Conservation (phyloP, 2,888 invertebrate genomes). For the Clusia tigrina region DNA sequence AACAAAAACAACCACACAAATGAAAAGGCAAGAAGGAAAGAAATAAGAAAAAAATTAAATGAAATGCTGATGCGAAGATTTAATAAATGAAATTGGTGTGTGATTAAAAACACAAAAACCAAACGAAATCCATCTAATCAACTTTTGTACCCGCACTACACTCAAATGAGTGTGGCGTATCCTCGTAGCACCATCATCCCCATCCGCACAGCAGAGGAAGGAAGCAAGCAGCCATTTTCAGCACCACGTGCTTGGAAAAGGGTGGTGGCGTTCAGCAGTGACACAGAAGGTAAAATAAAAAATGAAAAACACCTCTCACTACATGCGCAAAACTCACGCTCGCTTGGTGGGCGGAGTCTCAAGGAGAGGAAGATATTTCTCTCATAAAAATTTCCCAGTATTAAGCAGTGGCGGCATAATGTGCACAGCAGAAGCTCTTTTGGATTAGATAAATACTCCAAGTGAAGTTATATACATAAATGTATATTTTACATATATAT, state of each 20-base stretch:
- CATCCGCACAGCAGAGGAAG: conserved; percentile 31
- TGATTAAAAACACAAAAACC: conserved; percentile 65
- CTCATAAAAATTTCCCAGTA: too few species aligned
- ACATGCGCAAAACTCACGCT: too few species aligned
- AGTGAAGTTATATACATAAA: too few species aligned
- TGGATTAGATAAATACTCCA: too few species aligned
- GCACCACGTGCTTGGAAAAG: conserved; percentile 21
- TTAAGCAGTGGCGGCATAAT: too few species aligned
- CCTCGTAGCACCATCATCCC: too few species aligned
- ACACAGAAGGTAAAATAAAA: conserved; percentile 3
- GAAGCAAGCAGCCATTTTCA: conserved; percentile 41
- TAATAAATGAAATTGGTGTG: conserved; percentile 65
- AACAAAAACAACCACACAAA: neutral
- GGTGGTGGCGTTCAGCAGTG: neutral
- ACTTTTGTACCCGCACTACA: conserved; percentile 45
- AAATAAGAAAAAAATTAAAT: conserved; percentile 48
- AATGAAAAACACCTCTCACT: conserved; percentile 9
- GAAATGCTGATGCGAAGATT: conserved; percentile 63
- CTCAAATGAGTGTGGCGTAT: too few species aligned
- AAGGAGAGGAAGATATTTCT: too few species aligned
- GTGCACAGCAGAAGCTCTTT: too few species aligned
- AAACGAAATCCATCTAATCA: conserved; percentile 65
- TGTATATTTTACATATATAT: too few species aligned
- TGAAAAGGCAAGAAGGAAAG: neutral
- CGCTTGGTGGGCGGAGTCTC: too few species aligned